Evolutionary conservation across 2,888 invertebrate genomes (phyloP), one percentile per base, ranked within the genome.

Genomic region (Microplitis manilae): DNA sequence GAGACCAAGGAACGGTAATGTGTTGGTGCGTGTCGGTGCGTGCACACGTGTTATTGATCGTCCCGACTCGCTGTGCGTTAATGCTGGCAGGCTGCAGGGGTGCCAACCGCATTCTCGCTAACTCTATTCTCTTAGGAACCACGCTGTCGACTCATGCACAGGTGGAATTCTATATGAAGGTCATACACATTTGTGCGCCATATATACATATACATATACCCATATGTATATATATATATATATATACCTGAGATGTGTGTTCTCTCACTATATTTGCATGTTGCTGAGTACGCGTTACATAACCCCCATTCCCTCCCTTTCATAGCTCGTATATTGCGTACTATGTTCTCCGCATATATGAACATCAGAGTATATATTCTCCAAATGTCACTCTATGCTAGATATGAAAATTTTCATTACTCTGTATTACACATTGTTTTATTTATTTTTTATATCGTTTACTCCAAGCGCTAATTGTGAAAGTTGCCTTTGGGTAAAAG

Each of bases 1-100:
- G 67, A 13, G 41, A 20, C 62, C 62, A 40, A 20, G 39, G 15
- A 72, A 39, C 40, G 61, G 38, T 38, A 70, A 76, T 75, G 82
- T 81, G 80, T 80, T 77, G 81, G 83, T 83, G 85, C 85, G 86
- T 86, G 85, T 87, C 85, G 86, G 87, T 87, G 87, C 88, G 87
- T 86, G 84, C 87, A 87, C 87, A 88, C 89, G 89, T 89, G 88
- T 86, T 89, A 89, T 89, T 89, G 88, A 89, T 89, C 89, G 88
- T 83, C 83, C 62, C 80, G 82, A 83, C 84, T 81, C 81, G 79
- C 82, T 61, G 65, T 61, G 41, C 61, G 60, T 39, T 64, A 41
- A 30, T 20, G 30, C 60, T 69, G 61, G 59, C 30, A 50, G 39
- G 38, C 40, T 77, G 80, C 83, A 81, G 83, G 85, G 85, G 82